A percentile compares a stretch with the other conserved stretches of the same genome.
These are phyloP conservation scores for Actinemys pallida DNA, from an alignment of 2,113 vertebrate genomes.

Conservation along the genomic window DNA sequence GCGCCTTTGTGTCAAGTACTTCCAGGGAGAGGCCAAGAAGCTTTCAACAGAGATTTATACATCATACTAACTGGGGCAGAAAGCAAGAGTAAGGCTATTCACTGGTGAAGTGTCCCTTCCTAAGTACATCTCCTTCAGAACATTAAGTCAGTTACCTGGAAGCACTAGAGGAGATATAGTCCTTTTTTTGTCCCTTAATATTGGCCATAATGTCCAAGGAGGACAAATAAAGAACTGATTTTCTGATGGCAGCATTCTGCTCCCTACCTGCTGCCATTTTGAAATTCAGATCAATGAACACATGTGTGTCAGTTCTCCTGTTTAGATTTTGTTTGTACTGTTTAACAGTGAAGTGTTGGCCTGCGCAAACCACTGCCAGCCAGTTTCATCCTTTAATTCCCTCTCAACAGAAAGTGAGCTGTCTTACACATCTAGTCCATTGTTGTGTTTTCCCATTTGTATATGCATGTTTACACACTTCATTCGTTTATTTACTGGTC, in stretches of 20 bases:
- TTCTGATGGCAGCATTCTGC: neutral
- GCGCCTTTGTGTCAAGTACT: neutral
- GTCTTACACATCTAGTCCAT: neutral
- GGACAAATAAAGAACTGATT: neutral
- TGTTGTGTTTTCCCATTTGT: neutral
- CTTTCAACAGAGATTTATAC: neutral
- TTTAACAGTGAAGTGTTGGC: neutral
- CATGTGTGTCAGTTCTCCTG: neutral
- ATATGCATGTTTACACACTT: neutral
- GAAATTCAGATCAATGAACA: neutral
- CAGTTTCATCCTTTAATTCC: neutral
- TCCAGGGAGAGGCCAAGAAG: neutral
- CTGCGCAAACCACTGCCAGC: neutral
- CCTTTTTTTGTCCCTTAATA: fast-evolving
- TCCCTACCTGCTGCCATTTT: neutral
- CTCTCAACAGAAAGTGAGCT: neutral
- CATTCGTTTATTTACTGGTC: neutral
- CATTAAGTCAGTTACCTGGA: neutral
- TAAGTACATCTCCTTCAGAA: neutral
- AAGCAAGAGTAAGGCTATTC: neutral
- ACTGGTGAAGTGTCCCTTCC: neutral
- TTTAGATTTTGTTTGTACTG: neutral
- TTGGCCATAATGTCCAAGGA: neutral
- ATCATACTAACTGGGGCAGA: neutral
- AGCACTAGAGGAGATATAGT: neutral